Base-by-base conservation (phyloP, 1,140 invertebrate species). In the Zophobas morio region DNA sequence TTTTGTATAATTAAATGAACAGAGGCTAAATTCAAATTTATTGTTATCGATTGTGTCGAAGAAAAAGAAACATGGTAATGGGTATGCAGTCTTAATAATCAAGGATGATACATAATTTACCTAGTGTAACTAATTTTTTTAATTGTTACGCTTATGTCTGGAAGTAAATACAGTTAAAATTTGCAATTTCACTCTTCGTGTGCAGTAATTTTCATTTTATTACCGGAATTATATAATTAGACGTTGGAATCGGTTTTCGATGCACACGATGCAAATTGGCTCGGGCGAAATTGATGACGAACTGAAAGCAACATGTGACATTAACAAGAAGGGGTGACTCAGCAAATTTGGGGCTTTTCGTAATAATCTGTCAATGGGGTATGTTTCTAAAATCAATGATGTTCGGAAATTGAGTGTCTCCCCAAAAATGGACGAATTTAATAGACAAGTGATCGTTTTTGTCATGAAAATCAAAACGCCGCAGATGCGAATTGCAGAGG, bases 331-430 rank as follows among this genome's bases (percentile, higher is more conserved):
- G 81, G 82, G 80, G 82, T 84, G 83, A 83, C 70, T 84, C 82
- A 83, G 83, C 82, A 76, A 80, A 79, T 81, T 82, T 80, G 56
- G 57, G 56, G 66, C 42, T 77, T 79, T 78, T 74, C 70, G 57
- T 84, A 84, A 84, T 84, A 84, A 82, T 84, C 83, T 84, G 83
- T 84, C 83, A 83, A 77, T 81, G 74, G 79, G 81, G 81, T 75
- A 77, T 75, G 75, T 81, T 79, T 80, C 47, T 8, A 63, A 76
- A 81, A 81, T 81, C 80, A 77, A 79, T 80, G 78, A 81, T 80
- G 80, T 78, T 76, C 53, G 60, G 74, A 78, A 73, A 79, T 81
- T 74, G 76, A 74, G 51, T 72, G 75, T 51, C 60, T 49, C 49
- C 75, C 70, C 73, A 39, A 53, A 77, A 66, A 35, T 20, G 20